phyloP scores from a whole-genome alignment of 2,888 invertebrate genomes.

The Dryococelus australis region DNA sequence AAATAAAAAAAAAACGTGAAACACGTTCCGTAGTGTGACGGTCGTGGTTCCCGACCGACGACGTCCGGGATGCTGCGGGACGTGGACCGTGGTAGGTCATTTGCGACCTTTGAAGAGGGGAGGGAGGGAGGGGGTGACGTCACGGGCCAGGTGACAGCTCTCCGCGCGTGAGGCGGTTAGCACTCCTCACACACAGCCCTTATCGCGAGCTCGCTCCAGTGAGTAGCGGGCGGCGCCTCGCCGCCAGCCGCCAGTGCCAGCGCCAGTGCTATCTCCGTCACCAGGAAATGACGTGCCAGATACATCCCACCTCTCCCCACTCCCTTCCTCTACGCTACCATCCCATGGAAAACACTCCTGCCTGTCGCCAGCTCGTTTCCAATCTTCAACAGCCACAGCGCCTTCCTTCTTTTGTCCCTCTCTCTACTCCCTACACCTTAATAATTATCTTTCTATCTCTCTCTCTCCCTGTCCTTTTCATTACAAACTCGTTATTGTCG shows the following conservation, averaged over 20 bases:
- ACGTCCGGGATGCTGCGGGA: neutral
- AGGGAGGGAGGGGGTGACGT: neutral
- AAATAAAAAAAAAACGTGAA: too few species aligned
- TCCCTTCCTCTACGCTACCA: neutral
- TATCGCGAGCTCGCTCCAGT: constrained; percentile 3
- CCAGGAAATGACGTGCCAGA: constrained; percentile 16
- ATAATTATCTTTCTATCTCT: neutral
- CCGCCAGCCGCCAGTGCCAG: neutral
- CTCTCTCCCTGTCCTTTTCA: neutral
- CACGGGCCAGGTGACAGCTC: neutral
- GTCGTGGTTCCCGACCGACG: too few species aligned
- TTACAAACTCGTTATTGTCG: neutral
- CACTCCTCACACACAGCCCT: neutral
- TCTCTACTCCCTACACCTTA: neutral
- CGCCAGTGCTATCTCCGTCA: constrained; percentile 16
- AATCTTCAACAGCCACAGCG: neutral
- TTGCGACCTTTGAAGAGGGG: neutral
- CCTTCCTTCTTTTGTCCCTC: neutral
- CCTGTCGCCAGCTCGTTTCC: constrained; percentile 5
- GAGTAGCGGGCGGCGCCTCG: neutral
- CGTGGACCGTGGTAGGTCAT: neutral
- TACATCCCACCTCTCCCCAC: neutral
- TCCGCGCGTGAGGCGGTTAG: neutral
- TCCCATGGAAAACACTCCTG: neutral
- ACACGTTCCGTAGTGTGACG: too few species aligned